Percentiles rank a stretch among this genome's conserved stretches.
Conservation (phyloP, 2,888 invertebrate species). For the Parnassius apollo region DNA sequence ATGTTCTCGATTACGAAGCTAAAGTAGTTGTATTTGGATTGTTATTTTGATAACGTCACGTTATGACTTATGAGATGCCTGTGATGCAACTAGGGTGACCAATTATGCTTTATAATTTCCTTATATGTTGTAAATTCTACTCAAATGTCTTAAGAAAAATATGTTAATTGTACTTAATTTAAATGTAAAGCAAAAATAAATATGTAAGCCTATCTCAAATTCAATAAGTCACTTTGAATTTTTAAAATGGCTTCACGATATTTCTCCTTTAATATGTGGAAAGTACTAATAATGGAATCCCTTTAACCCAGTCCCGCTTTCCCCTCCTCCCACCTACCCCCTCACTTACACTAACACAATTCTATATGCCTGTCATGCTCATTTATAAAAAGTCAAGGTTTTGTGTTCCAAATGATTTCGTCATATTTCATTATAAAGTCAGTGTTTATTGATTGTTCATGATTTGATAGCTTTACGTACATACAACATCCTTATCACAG, state of each 20-base stretch:
- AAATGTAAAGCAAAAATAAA: background rate
- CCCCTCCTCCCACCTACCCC: conserved; percentile 38
- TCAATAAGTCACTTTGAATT: background rate
- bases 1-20: conserved; percentile 46
- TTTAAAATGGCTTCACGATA: background rate
- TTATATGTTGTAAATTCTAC: background rate
- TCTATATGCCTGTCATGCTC: conserved; percentile 36
- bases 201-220: background rate
- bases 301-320: conserved; percentile 39
- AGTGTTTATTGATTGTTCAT: conserved; percentile 26
- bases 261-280: conserved; percentile 34
- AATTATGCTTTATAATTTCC: conserved; percentile 18
- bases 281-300: conserved; percentile 46
- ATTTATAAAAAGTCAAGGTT: conserved; percentile 58
- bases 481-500: conserved; percentile 6
- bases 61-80: conserved; percentile 49
- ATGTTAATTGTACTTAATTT: conserved; percentile 1
- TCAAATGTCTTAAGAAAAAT: background rate
- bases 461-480: background rate
- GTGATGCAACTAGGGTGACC: conserved; percentile 41
- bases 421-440: conserved; percentile 38
- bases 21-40: conserved; percentile 35
- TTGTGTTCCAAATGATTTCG: conserved; percentile 67
- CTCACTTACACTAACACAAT: conserved; percentile 43
- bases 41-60: conserved; percentile 37